Conservation (phyloP, 1,140 invertebrate species). For the Cherax destructor region DNA sequence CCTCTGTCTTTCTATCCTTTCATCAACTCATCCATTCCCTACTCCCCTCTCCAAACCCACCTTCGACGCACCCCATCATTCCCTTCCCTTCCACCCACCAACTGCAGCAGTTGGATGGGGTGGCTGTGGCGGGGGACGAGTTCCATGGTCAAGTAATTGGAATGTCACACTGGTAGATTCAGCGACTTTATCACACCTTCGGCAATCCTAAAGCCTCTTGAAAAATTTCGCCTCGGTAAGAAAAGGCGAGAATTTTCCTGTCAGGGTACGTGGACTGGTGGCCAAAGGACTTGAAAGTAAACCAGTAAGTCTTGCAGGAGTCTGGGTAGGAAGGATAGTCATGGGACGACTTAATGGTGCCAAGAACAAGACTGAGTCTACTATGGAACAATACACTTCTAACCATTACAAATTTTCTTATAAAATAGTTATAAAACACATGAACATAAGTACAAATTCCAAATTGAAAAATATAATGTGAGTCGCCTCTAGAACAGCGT, state of each 20-base stretch:
- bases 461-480: too few species aligned
- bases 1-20: too few species aligned
- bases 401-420: too few species aligned
- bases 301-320: constrained; percentile 21
- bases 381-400: too few species aligned
- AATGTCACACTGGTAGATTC: constrained; percentile 44
- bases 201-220: constrained; percentile 42
- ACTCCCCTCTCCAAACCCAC: too few species aligned
- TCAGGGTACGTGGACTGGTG: constrained; percentile 30
- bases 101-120: not conserved
- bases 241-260: constrained; percentile 35
- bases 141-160: constrained; percentile 43
- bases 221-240: constrained; percentile 23
- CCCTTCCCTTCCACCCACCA: not conserved
- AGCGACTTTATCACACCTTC: constrained; percentile 42
- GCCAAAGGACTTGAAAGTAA: constrained; percentile 23
- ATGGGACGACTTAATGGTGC: not conserved
- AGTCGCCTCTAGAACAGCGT: too few species aligned
- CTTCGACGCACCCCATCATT: not conserved
- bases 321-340: not conserved
- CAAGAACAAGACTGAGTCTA: not conserved
- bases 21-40: too few species aligned
- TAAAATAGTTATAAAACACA: too few species aligned
- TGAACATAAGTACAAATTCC: too few species aligned
- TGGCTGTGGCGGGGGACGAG: not conserved